These are phyloP conservation scores for Cranoglanis bouderius DNA, from an alignment of 2,113 vertebrate genomes.

Conservation along the genomic window DNA sequence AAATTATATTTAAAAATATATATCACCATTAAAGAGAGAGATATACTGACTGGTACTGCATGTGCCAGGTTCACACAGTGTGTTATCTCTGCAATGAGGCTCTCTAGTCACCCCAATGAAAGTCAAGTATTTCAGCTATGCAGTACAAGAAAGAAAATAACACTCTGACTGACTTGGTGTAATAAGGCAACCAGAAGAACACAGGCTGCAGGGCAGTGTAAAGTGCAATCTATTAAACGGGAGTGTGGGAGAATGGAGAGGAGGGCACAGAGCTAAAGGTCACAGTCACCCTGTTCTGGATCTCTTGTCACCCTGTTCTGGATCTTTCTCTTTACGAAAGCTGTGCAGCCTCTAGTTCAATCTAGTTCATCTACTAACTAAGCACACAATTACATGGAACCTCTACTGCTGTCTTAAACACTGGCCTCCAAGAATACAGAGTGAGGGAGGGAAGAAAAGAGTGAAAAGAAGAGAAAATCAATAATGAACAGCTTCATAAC, in stretches of 20 bases:
- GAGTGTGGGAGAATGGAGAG: slow-evolving; percentile 23
- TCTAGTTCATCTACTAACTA: slow-evolving; percentile 3
- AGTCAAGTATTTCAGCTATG: slow-evolving; percentile 46
- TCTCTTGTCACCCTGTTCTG: slow-evolving; percentile 49
- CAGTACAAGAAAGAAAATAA: slow-evolving; percentile 40
- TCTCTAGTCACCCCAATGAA: slow-evolving; percentile 31
- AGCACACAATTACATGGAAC: slow-evolving; percentile 36
- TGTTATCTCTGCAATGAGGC: slow-evolving; percentile 38
- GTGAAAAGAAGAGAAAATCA: slow-evolving; percentile 69
- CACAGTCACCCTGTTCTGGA: slow-evolving; percentile 49
- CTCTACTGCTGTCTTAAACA: slow-evolving; percentile 41
- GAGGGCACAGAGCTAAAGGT: slow-evolving; percentile 50
- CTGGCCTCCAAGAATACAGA: slow-evolving; percentile 22
- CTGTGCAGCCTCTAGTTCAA: slow-evolving; percentile 22
- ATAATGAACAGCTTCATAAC: slow-evolving; percentile 76
- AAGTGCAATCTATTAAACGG: slow-evolving; percentile 52
- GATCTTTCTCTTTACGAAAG: slow-evolving; percentile 39
- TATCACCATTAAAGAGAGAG: neutral
- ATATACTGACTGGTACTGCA: slow-evolving; percentile 18
- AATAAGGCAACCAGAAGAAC: slow-evolving; percentile 46
- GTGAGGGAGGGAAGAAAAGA: slow-evolving; percentile 55
- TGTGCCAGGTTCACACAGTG: slow-evolving; percentile 23
- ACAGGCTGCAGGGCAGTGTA: slow-evolving; percentile 45
- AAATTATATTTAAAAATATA: neutral
- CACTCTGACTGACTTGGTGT: slow-evolving; percentile 43